These are phyloP conservation scores for Cyprinodon variegatus DNA, from an alignment of 2,113 vertebrate species.

Conservation along the genomic window DNA sequence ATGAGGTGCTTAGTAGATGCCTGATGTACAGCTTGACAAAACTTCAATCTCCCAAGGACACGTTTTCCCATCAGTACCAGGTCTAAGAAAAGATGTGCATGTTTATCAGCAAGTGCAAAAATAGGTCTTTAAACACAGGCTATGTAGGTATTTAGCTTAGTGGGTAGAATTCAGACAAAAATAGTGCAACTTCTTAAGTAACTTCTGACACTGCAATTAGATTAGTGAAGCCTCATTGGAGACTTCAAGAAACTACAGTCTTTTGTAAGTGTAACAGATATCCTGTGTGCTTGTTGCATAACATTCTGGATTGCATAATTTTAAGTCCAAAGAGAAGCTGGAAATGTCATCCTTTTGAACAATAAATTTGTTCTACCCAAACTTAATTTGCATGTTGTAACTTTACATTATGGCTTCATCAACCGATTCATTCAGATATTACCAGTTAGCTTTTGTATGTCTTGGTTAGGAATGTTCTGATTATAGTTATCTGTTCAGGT, in stretches of 20 bases:
- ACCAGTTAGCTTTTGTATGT: background rate
- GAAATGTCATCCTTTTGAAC: background rate
- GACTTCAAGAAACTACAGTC: background rate
- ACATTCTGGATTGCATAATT: background rate
- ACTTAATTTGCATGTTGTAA: background rate
- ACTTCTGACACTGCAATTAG: too few species aligned
- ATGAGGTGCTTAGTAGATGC: constrained; percentile 72
- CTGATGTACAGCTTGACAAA: constrained; percentile 63
- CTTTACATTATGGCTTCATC: background rate
- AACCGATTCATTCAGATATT: background rate
- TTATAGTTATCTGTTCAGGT: too few species aligned
- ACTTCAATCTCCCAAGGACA: constrained; percentile 68
- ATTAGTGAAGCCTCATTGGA: too few species aligned
- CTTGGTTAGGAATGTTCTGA: background rate
- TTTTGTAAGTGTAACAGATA: background rate
- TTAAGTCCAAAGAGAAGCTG: background rate
- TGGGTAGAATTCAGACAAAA: background rate
- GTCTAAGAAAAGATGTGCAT: constrained; percentile 42
- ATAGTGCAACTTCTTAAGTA: background rate
- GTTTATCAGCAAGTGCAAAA: constrained; percentile 33
- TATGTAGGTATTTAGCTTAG: constrained; percentile 6
- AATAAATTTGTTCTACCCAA: background rate
- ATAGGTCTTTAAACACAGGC: constrained; percentile 23
- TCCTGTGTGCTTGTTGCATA: background rate
- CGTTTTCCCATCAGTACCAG: constrained; percentile 31